Evolutionary conservation across 2,797 vertebrate genomes (phyloP).

Genomic region (Lepidocolaptes lacrymiger): DNA sequence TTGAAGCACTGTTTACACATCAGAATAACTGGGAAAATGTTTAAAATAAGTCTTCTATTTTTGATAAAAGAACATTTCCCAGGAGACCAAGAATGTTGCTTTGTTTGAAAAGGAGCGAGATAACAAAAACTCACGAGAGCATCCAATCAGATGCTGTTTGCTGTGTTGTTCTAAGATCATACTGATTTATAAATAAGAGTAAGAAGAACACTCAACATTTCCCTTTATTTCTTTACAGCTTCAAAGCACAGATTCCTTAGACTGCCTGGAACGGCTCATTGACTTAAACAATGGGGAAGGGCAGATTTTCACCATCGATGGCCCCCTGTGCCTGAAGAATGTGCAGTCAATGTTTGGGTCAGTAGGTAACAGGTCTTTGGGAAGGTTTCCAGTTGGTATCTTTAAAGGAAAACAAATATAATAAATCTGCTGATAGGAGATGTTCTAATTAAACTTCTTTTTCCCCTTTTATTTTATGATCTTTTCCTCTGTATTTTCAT

Average conservation of each 20-base stretch:
- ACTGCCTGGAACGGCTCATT: slow-evolving; percentile 92
- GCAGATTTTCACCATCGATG: slow-evolving; percentile 95
- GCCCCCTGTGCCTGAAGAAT: slow-evolving; percentile 94
- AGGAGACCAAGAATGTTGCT: background rate
- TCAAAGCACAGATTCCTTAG: slow-evolving; percentile 90
- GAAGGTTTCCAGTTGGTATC: background rate
- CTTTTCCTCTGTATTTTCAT: background rate
- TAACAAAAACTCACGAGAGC: background rate
- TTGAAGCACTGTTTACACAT: background rate
- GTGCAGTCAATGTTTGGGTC: slow-evolving; percentile 99
- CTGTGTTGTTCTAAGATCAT: background rate
- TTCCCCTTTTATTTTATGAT: background rate
- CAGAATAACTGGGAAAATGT: background rate
- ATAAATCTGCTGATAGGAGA: background rate
- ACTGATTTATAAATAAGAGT: background rate
- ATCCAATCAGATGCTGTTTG: background rate
- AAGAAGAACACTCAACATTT: background rate
- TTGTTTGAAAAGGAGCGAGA: background rate
- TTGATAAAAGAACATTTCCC: background rate
- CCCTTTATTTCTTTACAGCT: slow-evolving; percentile 77
- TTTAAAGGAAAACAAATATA: background rate
- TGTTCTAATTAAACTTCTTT: background rate
- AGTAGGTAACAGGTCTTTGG: slow-evolving; percentile 26
- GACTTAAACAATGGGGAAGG: slow-evolving; percentile 92
- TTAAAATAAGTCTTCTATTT: background rate